Evolutionary conservation across 1,140 invertebrate species (phyloP).

Genomic region (Neuroterus valhalla): DNA sequence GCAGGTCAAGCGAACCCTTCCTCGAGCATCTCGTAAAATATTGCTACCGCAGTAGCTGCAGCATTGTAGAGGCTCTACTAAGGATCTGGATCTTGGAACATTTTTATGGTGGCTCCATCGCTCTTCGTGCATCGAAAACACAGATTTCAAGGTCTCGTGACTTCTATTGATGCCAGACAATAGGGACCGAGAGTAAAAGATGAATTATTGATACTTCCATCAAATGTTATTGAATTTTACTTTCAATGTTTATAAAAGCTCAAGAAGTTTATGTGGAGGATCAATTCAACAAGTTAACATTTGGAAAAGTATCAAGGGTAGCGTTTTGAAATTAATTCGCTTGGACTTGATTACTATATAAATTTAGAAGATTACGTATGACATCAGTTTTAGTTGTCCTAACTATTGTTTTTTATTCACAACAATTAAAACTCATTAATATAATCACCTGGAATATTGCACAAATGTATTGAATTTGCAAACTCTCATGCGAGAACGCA

Average conservation of each 20-base stretch:
- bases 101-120: background rate
- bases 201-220: background rate
- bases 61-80: conserved; percentile 29
- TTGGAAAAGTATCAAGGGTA: too few relatives aligned
- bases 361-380: too few relatives aligned
- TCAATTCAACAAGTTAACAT: too few relatives aligned
- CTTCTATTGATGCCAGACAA: background rate
- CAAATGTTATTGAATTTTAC: background rate
- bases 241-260: background rate
- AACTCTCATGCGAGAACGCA: too few relatives aligned
- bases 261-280: too few relatives aligned
- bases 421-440: too few relatives aligned
- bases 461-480: too few relatives aligned
- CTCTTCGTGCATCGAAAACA: background rate
- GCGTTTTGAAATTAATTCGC: too few relatives aligned
- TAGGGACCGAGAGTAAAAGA: background rate
- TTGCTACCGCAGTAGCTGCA: conserved; percentile 57
- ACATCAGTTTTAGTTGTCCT: too few relatives aligned
- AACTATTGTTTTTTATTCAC: too few relatives aligned
- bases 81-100: background rate
- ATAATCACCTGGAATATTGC: too few relatives aligned
- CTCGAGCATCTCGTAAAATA: conserved; percentile 49
- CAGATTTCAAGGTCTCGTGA: conserved; percentile 1
- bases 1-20: conserved; percentile 42
- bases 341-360: too few relatives aligned